Base-by-base conservation (phyloP, 2,113 vertebrate genomes). In the Archocentrus centrarchus region DNA sequence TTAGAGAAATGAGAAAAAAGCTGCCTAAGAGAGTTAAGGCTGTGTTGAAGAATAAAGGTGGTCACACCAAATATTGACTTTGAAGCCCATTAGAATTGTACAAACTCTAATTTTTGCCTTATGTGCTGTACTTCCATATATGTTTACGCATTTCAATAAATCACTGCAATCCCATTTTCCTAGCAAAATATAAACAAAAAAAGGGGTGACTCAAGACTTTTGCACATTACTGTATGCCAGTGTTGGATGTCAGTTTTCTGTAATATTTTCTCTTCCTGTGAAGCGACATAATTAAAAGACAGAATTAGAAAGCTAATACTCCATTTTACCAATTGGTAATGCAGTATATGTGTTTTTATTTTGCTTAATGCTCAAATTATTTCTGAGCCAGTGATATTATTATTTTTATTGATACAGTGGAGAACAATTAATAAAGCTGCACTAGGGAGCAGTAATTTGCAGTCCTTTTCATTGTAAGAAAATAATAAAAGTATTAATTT, bases 381-480 rank as follows among this genome's bases (percentile, higher is more conserved):
- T 82, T 53, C 73, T 53, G 30, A 78, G 47, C 55, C 50, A 60
- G 30, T 89, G 81, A 77, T 82, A 57, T 13, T 61, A 27, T 60
- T 89, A 24, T 87, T 57, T 92, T 87, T 88, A 88, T 83, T 88
- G 80, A 86, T 90, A 77, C 39, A 59, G 13, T 87, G 66, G 77
- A 83, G 82, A 87, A 76, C 8, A 17, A 41, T 75, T 86, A 79
- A 89, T 88, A 87, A 76, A 83, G 47, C 83, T 83, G 55, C 82
- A 88, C 57, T 8, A 61, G 79, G 60, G 78, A 86, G 77, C 76
- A 68, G 58, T 90, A 77, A 90, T 90, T 86, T 88, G 82, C 68
- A 81, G 18, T 30, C 59, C 37, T 78, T 88, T 88, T 88, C 37
- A 83, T 80, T 87, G 24, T 80, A 70, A 63, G n/a, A 11, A 84